Evolutionary conservation across 2,113 vertebrate species (phyloP), one percentile per base, ranked within the genome.

Genomic region (Corythornis vintsioides): DNA sequence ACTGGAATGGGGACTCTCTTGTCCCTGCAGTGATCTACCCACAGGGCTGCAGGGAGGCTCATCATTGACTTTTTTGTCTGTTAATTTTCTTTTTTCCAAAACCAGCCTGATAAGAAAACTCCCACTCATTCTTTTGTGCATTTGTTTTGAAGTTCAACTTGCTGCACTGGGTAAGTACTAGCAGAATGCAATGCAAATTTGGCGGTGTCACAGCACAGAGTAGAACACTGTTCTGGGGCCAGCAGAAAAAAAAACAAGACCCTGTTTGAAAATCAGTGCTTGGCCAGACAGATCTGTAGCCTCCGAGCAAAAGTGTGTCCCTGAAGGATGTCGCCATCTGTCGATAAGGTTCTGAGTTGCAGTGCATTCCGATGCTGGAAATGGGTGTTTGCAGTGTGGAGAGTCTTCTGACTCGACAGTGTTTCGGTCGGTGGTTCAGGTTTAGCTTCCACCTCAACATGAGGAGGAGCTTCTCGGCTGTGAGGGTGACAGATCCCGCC

Each of bases 221-320:
- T 33, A 11, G 38, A 55, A 83, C 19, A 16, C 20, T 18, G 0
- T 82, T 85, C 50, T 63, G 56, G 15, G 42, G 74, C 17, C 24
- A 59, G 17, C 35, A 71, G 31, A 50, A 81, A 35, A 64, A 88
- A 33, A 35, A 35, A 7, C 35, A 35, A 35, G 15, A 35, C 19
- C 0, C 2, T 42, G 2, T 70, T 70, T 70, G 61, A 86, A 83
- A 81, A 76, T 38, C 11, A 25, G 13, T 61, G 28, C 38, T 66
- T 88, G 29, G 22, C 12, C 19, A 22, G 48, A 13, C 9, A 3
- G 2, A 4, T 67, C 80, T 0, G 0, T 47, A 78, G 53, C 13
- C 10, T 57, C 69, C 67, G 53, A 43, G 59, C 42, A 33, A 61
- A 31, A 56, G 22, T 16, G 10, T 33, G 33, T 33, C 33, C 33